Percentiles rank a stretch among this genome's conserved stretches.
Evolutionary conservation across 2,888 invertebrate genomes (phyloP).

Genomic region (Atrina japonica): DNA sequence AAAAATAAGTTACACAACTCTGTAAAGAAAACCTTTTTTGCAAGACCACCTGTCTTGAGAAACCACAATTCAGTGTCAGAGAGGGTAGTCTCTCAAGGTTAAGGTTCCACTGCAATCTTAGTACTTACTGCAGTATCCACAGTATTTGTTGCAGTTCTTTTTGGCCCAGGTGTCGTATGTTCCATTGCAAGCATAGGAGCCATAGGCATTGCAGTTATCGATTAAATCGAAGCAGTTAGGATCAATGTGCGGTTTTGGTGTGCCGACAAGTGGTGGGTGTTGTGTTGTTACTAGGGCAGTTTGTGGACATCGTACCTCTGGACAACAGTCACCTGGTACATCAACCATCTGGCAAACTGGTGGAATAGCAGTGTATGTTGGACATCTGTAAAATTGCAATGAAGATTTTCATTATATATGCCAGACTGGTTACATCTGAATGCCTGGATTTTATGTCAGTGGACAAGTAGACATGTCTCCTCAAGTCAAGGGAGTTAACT

Average conservation of each 20-base stretch:
- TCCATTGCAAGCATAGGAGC: slow-evolving; percentile 48
- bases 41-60: too few species aligned
- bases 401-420: background rate
- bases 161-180: slow-evolving; percentile 61
- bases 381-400: slow-evolving; percentile 52
- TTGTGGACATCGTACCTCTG: slow-evolving; percentile 52
- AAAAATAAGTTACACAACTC: too few species aligned
- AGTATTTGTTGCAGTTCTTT: slow-evolving; percentile 61
- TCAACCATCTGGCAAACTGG: slow-evolving; percentile 54
- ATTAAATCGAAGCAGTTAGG: slow-evolving; percentile 58
- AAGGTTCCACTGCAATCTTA: too few species aligned
- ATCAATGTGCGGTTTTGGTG: slow-evolving; percentile 28
- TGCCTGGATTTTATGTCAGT: too few species aligned
- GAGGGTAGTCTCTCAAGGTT: too few species aligned
- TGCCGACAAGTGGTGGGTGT: slow-evolving; percentile 33
- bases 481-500: too few species aligned
- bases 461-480: too few species aligned
- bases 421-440: too few species aligned
- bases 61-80: too few species aligned
- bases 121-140: slow-evolving; percentile 65
- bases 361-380: slow-evolving; percentile 58
- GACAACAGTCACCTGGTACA: slow-evolving; percentile 64
- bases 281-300: slow-evolving; percentile 41
- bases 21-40: too few species aligned
- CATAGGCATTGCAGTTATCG: slow-evolving; percentile 60